Base-by-base conservation (phyloP, 2,888 invertebrate species). In the Folsomia candida region DNA sequence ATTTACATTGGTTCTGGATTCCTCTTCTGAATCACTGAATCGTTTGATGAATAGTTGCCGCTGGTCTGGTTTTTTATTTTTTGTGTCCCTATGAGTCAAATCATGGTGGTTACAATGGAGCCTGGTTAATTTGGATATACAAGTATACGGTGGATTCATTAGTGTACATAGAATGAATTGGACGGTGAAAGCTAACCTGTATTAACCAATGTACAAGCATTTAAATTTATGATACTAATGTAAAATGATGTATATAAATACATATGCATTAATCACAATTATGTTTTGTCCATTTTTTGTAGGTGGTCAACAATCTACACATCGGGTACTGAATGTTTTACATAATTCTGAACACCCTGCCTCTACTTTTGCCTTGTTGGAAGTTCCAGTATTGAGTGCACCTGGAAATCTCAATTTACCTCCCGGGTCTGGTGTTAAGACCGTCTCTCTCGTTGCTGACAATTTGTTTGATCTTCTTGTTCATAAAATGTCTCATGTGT, bases 331-430 rank as follows among this genome's bases (percentile, higher is more conserved):
- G 6, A 69, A 79, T 65, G 70, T 97, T n/a, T 86, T 97, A 9
- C 96, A 97, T 84, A 94, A 97, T 83, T 95, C 94, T 0, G 97
- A 97, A 82, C 93, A 94, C 81, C 97, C 97, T 0, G 95, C 94
- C 0, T 92, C 96, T 0, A 94, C 94, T 1, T 97, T 96, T 84
- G 91, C 95, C 9, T 89, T 96, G 28, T 85, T 97, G 6, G 97
- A 97, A 79, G 83, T 83, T 0, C 79, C 80, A 26, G 58, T 73
- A 6, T 69, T 67, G 26, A 67, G 63, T 2, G 51, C 71, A n/a
- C 37, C 26, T 6, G 37, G 65, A 29, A 73, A 62, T 71, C 70
- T 69, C 20, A 65, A 72, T 20, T 66, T 69, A 24, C 51, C 65
- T 26, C 71, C 68, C 58, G 28, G 51, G 26, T 60, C 75, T 25